phyloP scores from a whole-genome alignment of 2,888 invertebrate genomes.

The Spatulosminthurus flaviceps region DNA sequence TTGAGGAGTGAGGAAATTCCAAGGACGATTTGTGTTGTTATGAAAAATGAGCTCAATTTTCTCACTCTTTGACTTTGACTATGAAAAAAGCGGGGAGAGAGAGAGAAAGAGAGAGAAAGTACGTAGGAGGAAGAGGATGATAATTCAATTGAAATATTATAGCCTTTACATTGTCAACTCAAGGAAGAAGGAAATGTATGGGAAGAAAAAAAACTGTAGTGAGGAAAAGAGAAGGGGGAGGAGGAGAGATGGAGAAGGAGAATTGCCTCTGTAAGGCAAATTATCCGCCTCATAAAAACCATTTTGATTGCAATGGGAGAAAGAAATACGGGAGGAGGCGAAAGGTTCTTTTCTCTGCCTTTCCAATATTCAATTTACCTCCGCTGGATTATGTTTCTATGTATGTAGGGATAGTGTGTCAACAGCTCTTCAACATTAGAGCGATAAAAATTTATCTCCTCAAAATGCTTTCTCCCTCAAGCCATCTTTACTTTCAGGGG shows the following conservation, averaged over 20 bases:
- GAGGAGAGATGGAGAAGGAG: background rate
- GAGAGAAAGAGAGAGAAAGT: no score
- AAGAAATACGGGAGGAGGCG: background rate
- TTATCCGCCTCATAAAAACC: no score
- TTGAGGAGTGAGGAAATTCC: no score
- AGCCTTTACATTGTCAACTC: background rate
- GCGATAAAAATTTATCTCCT: no score
- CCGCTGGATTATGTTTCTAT: no score
- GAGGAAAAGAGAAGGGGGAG: background rate
- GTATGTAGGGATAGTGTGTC: no score
- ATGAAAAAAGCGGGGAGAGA: background rate
- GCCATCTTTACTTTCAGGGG: no score
- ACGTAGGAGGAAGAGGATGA: background rate
- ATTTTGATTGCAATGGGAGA: background rate
- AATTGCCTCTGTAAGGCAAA: no score
- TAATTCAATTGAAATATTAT: background rate
- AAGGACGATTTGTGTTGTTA: background rate
- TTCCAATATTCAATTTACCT: no score
- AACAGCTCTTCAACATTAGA: no score
- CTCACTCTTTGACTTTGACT: background rate
- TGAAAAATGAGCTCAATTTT: constrained; percentile 6
- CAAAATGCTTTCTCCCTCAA: no score
- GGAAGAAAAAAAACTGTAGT: background rate
- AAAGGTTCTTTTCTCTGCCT: background rate
- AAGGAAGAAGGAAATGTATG: background rate